These are phyloP conservation scores for Perca fluviatilis DNA, from an alignment of 2,113 vertebrate species.

Conservation along the genomic window DNA sequence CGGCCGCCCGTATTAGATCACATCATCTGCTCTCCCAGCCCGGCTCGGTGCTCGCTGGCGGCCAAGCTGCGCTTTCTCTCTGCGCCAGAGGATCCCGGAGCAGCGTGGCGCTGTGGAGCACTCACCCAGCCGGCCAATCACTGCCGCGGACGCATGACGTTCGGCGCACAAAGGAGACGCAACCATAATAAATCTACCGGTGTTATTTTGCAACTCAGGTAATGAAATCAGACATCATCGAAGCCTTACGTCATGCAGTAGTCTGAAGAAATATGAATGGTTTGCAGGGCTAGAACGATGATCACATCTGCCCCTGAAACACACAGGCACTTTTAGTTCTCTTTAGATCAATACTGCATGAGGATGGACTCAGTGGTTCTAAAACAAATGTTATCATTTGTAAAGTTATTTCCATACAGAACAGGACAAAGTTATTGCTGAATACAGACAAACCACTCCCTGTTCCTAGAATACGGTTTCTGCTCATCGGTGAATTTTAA, in stretches of 20 bases:
- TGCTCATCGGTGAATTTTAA: background rate
- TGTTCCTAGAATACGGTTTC: background rate
- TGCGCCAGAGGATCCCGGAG: conserved; percentile 75
- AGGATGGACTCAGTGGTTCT: background rate
- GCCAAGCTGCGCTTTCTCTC: conserved; percentile 69
- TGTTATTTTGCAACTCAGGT: conserved; percentile 64
- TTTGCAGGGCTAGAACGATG: background rate
- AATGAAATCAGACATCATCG: conserved; percentile 77
- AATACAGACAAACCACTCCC: background rate
- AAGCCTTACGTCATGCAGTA: conserved; percentile 63
- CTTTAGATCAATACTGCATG: background rate
- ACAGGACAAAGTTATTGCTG: background rate
- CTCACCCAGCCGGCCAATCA: conserved; percentile 71
- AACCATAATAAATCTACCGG: conserved; percentile 54
- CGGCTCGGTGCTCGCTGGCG: conserved; percentile 64
- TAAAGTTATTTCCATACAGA: conserved; percentile 4
- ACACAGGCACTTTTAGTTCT: background rate
- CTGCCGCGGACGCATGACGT: conserved; percentile 67
- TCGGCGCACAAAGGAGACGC: conserved; percentile 52
- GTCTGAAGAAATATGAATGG: conserved; percentile 12
- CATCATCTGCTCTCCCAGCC: conserved; percentile 62
- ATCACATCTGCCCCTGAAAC: background rate
- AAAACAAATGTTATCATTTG: background rate
- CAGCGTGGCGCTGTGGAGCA: conserved; percentile 68
- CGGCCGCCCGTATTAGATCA: conserved; percentile 74